A percentile compares a stretch with the other conserved stretches of the same genome.
These are phyloP conservation scores for Tuberolachnus salignus DNA, from an alignment of 2,888 invertebrate genomes.

Conservation along the genomic window DNA sequence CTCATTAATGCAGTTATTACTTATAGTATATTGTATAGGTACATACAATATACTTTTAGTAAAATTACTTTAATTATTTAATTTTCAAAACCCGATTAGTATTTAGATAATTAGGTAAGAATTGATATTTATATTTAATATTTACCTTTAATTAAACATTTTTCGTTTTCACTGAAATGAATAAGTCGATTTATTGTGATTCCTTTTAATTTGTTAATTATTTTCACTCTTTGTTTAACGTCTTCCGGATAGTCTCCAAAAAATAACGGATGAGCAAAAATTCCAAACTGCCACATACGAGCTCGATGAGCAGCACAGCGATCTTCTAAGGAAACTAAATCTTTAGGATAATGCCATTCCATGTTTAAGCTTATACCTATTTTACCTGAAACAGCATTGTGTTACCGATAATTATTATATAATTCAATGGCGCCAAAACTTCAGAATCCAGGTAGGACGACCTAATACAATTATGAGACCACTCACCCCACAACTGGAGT, in stretches of 20 bases:
- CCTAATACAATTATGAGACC: no score
- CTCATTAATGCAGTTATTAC: no score
- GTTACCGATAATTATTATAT: no score
- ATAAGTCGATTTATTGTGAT: conserved; percentile 27
- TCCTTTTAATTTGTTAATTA: conserved; percentile 8
- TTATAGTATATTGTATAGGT: no score
- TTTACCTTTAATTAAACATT: conserved; percentile 21
- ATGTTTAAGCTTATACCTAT: conserved; percentile 41
- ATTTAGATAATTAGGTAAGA: no score
- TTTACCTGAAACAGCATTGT: background rate
- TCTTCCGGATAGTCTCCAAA: conserved; percentile 39
- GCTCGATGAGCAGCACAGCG: conserved; percentile 33
- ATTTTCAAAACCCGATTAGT: no score
- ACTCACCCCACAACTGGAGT: no score
- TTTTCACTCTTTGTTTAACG: conserved; percentile 13
- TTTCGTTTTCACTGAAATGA: conserved; percentile 29
- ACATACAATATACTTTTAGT: no score
- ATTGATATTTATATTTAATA: background rate
- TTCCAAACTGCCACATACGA: conserved; percentile 44
- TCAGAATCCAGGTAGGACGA: no score
- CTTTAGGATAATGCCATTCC: conserved; percentile 43
- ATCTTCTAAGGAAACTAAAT: conserved; percentile 23
- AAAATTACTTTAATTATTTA: no score
- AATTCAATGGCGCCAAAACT: no score
- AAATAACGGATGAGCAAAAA: conserved; percentile 45